A percentile compares a stretch with the other conserved stretches of the same genome.
These are phyloP conservation scores for Ivindomyrus marchei DNA, from an alignment of 2,113 vertebrate species.

Conservation along the genomic window DNA sequence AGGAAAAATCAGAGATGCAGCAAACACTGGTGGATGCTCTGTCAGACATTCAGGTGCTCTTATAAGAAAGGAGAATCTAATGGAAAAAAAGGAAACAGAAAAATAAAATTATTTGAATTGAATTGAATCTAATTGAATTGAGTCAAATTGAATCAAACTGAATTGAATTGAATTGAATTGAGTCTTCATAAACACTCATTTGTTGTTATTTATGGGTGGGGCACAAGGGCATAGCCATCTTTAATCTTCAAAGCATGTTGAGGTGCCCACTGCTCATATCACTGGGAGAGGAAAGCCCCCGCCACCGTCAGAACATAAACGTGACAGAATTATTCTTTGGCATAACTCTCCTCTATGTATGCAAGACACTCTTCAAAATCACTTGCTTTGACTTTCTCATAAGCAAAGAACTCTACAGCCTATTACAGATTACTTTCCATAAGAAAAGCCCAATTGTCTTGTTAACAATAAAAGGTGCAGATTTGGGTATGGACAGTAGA, in stretches of 20 bases:
- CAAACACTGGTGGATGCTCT: neutral
- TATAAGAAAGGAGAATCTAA: neutral
- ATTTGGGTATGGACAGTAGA: neutral
- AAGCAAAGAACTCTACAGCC: neutral
- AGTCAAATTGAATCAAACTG: neutral
- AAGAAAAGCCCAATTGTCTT: neutral
- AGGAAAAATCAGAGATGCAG: neutral
- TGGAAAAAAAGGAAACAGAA: neutral
- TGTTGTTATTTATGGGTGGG: neutral
- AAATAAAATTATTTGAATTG: neutral
- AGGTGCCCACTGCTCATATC: neutral
- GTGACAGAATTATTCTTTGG: neutral
- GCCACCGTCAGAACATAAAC: neutral
- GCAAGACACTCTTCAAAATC: neutral
- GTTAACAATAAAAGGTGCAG: neutral
- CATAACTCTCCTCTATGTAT: neutral
- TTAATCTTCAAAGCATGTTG: neutral
- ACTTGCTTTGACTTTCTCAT: neutral
- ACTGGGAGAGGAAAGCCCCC: neutral
- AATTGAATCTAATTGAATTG: neutral
- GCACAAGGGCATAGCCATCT: neutral
- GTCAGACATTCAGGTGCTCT: neutral
- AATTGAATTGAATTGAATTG: neutral
- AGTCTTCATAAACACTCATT: neutral
- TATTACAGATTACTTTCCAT: neutral